phyloP scores from a whole-genome alignment of 2,113 vertebrate species.

The Craseonycteris thonglongyai region DNA sequence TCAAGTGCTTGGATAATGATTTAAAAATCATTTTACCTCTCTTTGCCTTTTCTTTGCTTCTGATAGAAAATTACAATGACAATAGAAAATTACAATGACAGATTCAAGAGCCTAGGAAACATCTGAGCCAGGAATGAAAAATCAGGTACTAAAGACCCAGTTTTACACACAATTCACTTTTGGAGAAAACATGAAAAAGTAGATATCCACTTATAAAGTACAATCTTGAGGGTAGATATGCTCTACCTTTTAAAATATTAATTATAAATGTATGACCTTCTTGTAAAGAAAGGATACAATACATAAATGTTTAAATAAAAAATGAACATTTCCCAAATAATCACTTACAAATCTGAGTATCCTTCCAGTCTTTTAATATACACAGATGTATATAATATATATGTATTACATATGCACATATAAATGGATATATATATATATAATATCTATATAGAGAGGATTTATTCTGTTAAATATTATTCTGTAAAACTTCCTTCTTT shows the following conservation, averaged over 20 bases:
- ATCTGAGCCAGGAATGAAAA: background rate
- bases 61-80: background rate
- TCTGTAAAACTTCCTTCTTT: background rate
- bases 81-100: background rate
- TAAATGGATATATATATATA: background rate
- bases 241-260: background rate
- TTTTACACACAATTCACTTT: background rate
- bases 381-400: background rate
- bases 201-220: background rate
- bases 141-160: background rate
- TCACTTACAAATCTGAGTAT: background rate
- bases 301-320: conserved; percentile 1
- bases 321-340: background rate
- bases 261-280: background rate
- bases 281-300: background rate
- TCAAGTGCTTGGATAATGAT: background rate
- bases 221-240: background rate
- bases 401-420: background rate
- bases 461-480: background rate
- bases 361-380: background rate
- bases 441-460: background rate
- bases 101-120: background rate
- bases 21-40: background rate
- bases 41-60: background rate
- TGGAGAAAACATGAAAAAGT: background rate